A percentile compares a stretch with the other conserved stretches of the same genome.
Evolutionary conservation across 1,140 invertebrate genomes (phyloP).

Genomic region (Monomorium pharaonis): DNA sequence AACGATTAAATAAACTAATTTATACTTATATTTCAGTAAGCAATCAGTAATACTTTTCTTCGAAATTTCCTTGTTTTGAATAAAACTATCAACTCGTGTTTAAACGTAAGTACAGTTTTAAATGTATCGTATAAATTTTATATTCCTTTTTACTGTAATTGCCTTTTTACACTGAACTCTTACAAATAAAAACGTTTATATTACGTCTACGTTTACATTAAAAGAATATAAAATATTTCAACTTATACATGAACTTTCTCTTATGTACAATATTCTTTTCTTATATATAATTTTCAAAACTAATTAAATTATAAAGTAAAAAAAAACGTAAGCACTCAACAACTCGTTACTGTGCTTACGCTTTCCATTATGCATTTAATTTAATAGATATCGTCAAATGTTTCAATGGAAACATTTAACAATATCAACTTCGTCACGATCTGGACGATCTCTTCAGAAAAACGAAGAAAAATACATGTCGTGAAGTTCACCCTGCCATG

Average conservation of each 20-base stretch:
- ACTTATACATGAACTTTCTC: background rate
- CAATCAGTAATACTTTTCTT: background rate
- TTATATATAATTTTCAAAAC: too few species aligned
- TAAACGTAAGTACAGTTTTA: background rate
- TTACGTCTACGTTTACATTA: background rate
- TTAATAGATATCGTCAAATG: background rate
- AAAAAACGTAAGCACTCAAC: background rate
- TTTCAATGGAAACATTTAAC: slow-evolving; percentile 11
- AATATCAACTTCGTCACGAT: slow-evolving; percentile 8
- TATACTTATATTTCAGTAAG: background rate
- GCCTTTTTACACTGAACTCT: background rate
- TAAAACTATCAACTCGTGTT: background rate
- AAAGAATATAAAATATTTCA: background rate
- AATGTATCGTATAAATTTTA: background rate
- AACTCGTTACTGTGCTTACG: background rate
- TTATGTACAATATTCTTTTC: too few species aligned
- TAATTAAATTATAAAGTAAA: background rate
- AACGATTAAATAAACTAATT: background rate
- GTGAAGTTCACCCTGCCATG: slow-evolving; percentile 55
- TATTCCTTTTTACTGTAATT: background rate
- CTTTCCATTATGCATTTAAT: background rate
- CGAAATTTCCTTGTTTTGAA: background rate
- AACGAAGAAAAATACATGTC: slow-evolving; percentile 35
- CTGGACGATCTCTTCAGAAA: slow-evolving; percentile 15
- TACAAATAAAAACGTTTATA: background rate